Evolutionary conservation across 2,888 invertebrate species (phyloP).

Genomic region (Anoncus sp.): DNA sequence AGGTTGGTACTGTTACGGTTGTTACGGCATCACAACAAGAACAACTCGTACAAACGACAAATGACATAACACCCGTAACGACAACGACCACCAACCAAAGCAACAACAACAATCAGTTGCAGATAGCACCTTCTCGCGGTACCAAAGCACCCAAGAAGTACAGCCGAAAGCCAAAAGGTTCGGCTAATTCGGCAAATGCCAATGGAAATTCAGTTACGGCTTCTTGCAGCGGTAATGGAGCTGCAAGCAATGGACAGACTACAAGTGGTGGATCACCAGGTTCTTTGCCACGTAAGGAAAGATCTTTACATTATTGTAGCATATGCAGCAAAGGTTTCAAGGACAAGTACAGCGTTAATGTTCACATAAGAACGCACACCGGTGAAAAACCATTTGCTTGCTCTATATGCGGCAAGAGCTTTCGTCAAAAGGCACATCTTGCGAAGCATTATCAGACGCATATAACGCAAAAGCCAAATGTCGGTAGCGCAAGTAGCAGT

Average conservation of each 20-base stretch:
- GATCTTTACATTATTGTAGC: constrained; percentile 95
- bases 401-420: constrained; percentile 96
- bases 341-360: constrained; percentile 98
- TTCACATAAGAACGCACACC: constrained; percentile 98
- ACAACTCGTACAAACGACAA: constrained; percentile 77
- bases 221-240: constrained; percentile 70
- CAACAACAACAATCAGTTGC: constrained; percentile 84
- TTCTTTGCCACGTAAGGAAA: constrained; percentile 92
- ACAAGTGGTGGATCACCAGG: constrained; percentile 85
- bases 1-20: constrained; percentile 81
- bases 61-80: constrained; percentile 84
- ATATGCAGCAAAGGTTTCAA: constrained; percentile 97
- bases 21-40: constrained; percentile 79
- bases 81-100: constrained; percentile 84
- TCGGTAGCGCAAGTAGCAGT: constrained; percentile 84
- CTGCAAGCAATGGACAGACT: constrained; percentile 74
- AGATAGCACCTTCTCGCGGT: constrained; percentile 85
- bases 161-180: constrained; percentile 86
- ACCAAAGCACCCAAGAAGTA: constrained; percentile 88
- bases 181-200: constrained; percentile 83
- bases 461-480: constrained; percentile 91
- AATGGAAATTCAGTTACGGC: constrained; percentile 80
- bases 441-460: constrained; percentile 98
- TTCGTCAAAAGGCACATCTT: constrained; percentile 95
- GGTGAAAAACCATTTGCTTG: constrained; percentile 99